Evolutionary conservation across 1,140 invertebrate species (phyloP).

Genomic region (Yoshiicerus persimilis): DNA sequence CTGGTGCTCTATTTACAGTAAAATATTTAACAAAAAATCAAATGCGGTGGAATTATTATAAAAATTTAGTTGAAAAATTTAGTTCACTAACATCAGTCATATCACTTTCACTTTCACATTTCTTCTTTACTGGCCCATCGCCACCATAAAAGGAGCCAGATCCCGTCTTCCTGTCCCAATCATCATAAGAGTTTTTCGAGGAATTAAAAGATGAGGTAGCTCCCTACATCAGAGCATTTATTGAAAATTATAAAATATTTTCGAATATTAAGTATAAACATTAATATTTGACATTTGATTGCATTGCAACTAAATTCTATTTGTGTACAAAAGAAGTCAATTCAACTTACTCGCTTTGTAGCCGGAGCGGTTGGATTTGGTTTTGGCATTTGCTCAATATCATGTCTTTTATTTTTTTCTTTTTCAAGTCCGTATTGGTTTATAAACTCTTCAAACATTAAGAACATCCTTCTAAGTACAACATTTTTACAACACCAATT

Average conservation of each 20-base stretch:
- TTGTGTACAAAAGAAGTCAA: no score
- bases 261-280: no score
- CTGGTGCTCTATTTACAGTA: no score
- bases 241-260: no score
- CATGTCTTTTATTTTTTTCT: not conserved
- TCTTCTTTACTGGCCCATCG: not conserved
- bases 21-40: no score
- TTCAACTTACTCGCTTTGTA: not conserved
- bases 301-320: no score
- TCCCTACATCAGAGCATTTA: not conserved
- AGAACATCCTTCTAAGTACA: constrained; percentile 30
- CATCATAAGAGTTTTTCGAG: not conserved
- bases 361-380: not conserved
- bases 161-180: not conserved
- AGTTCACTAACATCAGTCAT: not conserved
- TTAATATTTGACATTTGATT: no score
- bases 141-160: not conserved
- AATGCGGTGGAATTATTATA: no score
- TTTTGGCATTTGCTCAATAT: not conserved
- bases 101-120: not conserved
- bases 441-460: constrained; percentile 38
- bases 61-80: not conserved
- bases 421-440: not conserved
- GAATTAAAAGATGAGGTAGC: not conserved
- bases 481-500: constrained; percentile 36